These are phyloP conservation scores for Notodonta dromedarius DNA, from an alignment of 2,888 invertebrate species.

Conservation along the genomic window DNA sequence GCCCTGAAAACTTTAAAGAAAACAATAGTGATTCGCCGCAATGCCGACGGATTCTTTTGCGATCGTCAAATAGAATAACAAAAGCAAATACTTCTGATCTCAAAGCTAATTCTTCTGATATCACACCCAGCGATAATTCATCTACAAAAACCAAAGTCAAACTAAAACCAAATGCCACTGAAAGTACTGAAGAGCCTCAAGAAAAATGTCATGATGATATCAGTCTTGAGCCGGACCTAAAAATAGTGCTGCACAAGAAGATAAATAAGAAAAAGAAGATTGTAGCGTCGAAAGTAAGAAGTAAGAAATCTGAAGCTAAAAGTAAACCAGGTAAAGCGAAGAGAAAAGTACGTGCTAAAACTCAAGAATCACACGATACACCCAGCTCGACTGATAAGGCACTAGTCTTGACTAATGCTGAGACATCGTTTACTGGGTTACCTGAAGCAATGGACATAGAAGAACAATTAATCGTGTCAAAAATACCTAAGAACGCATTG, in stretches of 20 bases:
- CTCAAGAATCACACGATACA: not conserved
- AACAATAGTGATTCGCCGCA: slow-evolving; percentile 34
- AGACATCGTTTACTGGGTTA: not conserved
- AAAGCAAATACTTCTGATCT: slow-evolving; percentile 10
- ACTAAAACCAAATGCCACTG: slow-evolving; percentile 20
- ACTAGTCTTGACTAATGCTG: not conserved
- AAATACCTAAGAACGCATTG: slow-evolving; percentile 37
- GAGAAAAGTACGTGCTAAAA: not conserved
- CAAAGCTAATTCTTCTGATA: slow-evolving; percentile 11
- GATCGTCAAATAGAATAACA: slow-evolving; percentile 54
- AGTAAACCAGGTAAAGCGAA: not conserved
- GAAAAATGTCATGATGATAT: not conserved
- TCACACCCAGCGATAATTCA: slow-evolving; percentile 11
- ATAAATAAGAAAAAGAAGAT: slow-evolving; percentile 11
- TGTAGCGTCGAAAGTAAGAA: slow-evolving; percentile 9
- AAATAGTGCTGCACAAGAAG: slow-evolving; percentile 7
- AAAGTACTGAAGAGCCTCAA: slow-evolving; percentile 5
- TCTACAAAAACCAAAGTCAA: slow-evolving; percentile 27
- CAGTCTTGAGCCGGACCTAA: not conserved
- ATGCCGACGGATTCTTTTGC: slow-evolving; percentile 51
- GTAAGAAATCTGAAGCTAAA: slow-evolving; percentile 14
- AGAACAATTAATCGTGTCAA: slow-evolving; percentile 44
- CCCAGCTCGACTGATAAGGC: not conserved
- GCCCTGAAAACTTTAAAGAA: slow-evolving; percentile 45
- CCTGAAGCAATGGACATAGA: slow-evolving; percentile 44